Base-by-base conservation (phyloP, 2,888 invertebrate species). In the Sminthurides aquaticus region DNA sequence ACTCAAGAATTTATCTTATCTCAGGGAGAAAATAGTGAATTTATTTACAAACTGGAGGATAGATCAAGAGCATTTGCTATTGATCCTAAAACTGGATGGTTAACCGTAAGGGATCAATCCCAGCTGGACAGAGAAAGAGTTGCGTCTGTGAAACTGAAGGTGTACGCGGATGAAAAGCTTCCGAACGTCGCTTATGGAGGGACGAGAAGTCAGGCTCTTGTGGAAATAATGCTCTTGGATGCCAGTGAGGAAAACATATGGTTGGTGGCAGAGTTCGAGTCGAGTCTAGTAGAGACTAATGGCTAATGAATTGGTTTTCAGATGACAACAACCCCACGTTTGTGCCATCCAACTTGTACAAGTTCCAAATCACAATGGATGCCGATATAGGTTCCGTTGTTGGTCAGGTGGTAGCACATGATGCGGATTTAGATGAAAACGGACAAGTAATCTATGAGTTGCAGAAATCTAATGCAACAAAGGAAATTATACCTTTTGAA, bases 241-340 rank as follows among this genome's bases (percentile, higher is more conserved):
- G 90, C 93, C 20, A 95, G 95, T 77, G 94, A 95, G 77, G 93
- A 94, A n/a, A n/a, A n/a, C n/a, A n/a, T n/a, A n/a, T n/a, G n/a
- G n/a, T n/a, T n/a, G n/a, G n/a, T n/a, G n/a, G n/a, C n/a, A n/a
- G n/a, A n/a, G n/a, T n/a, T n/a, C n/a, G n/a, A n/a, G n/a, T n/a
- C n/a, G n/a, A n/a, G n/a, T n/a, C n/a, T n/a, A n/a, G n/a, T n/a
- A n/a, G n/a, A n/a, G n/a, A 34, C 5, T 34, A 15, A 34, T 34
- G 15, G 15, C 43, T 34, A 15, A 34, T 34, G 43, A 11, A 5
- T 34, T 34, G 5, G 15, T 34, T 34, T 34, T 34, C 24, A 61
- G 59, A 60, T 20, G 57, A 57, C 49, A 65, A 65, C 26, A 61
- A 65, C 49, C 94, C 95, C 0, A 85, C 86, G 27, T 94, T 93